These are phyloP conservation scores for Eugnorisma glareosa DNA, from an alignment of 2,888 invertebrate species.

Conservation along the genomic window DNA sequence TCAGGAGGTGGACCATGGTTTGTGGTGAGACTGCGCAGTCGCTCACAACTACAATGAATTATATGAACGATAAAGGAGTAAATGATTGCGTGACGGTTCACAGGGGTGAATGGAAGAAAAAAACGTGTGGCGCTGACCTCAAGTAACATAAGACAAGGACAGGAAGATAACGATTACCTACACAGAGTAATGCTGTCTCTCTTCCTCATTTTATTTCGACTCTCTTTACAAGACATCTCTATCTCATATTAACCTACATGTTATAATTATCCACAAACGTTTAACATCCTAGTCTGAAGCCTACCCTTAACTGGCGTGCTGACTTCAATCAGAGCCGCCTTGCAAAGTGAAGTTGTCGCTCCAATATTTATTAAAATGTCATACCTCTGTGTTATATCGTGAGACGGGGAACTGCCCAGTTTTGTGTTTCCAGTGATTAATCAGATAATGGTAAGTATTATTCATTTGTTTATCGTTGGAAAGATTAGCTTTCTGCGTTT, in stretches of 20 bases:
- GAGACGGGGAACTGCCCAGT: constrained; percentile 28
- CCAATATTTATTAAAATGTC: constrained; percentile 68
- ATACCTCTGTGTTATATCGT: constrained; percentile 37
- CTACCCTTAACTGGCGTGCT: constrained; percentile 74
- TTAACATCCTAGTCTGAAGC: background rate
- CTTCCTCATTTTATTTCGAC: background rate
- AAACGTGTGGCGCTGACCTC: background rate
- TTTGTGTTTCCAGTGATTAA: constrained; percentile 32
- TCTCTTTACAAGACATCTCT: background rate
- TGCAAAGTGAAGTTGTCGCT: constrained; percentile 73
- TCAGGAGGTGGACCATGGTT: too few species aligned
- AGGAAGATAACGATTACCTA: background rate
- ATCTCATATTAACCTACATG: background rate
- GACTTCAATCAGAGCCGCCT: constrained; percentile 75
- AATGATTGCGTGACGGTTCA: background rate
- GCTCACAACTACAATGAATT: background rate
- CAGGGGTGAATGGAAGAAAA: background rate
- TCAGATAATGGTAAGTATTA: constrained; percentile 61
- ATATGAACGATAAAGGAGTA: background rate
- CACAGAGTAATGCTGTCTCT: background rate
- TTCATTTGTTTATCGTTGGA: constrained; percentile 11
- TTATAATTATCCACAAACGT: too few species aligned
- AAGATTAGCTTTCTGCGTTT: background rate
- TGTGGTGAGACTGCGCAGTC: too few species aligned
- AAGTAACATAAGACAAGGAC: background rate